Conservation (phyloP, 2,888 invertebrate species). For the Psylliodes chrysocephalus region DNA sequence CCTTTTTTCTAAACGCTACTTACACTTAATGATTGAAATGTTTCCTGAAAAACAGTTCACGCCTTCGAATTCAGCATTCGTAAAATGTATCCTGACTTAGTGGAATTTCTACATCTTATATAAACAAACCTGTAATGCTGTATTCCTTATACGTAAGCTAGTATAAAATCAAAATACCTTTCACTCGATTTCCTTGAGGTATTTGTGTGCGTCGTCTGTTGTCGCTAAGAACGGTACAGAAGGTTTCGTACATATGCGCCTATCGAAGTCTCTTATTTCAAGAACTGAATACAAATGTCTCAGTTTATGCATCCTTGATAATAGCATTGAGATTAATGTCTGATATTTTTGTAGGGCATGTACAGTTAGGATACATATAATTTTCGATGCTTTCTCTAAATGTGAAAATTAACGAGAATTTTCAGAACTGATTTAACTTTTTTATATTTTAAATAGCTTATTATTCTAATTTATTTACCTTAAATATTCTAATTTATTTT, state of each 20-base stretch:
- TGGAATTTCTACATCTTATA: constrained; percentile 26
- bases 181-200: constrained; percentile 39
- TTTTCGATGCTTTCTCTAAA: too few relatives aligned
- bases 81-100: constrained; percentile 5
- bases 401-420: too few relatives aligned
- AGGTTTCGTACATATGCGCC: constrained; percentile 8
- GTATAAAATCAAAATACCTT: constrained; percentile 32
- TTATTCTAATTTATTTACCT: too few relatives aligned
- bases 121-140: constrained; percentile 23
- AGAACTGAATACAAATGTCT: not conserved
- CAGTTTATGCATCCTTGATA: too few relatives aligned
- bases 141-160: constrained; percentile 22
- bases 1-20: too few relatives aligned
- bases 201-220: constrained; percentile 1
- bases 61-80: not conserved
- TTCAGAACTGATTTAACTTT: too few relatives aligned
- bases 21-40: not conserved
- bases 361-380: too few relatives aligned
- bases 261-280: constrained; percentile 4
- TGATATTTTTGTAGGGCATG: too few relatives aligned
- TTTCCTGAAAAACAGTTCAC: constrained; percentile 21
- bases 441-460: too few relatives aligned
- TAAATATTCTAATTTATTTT: too few relatives aligned
- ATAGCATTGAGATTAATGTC: too few relatives aligned
- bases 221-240: not conserved